Evolutionary conservation across 2,888 invertebrate species (phyloP), one percentile per base, ranked within the genome.

Genomic region (Scelioninae gen. 1): DNA sequence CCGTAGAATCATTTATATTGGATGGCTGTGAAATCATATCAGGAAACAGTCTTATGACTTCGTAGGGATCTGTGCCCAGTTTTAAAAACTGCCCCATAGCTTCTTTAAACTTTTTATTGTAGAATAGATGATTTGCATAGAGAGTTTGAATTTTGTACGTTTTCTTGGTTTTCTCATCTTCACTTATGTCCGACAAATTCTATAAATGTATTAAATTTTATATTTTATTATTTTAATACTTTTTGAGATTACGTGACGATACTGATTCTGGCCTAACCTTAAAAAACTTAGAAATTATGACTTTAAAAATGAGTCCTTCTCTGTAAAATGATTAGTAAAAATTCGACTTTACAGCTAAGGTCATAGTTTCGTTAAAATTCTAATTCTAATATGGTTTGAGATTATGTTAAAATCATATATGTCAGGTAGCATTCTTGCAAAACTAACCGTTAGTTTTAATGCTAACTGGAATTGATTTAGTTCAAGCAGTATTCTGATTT

Each of bases 401-500:
- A n/a, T n/a, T n/a, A n/a, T n/a, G n/a, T n/a, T n/a, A n/a, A n/a
- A n/a, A n/a, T n/a, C n/a, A n/a, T n/a, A n/a, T n/a, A n/a, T n/a
- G n/a, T n/a, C n/a, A n/a, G n/a, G n/a, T n/a, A n/a, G n/a, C n/a
- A n/a, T 23, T 23, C 4, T 23, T 23, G 1, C 4, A 23, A n/a
- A 23, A 94, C 95, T 93, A 93, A 98, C 98, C 71, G 97, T 97
- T 84, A 81, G 16, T 65, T 75, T 81, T 23, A 98, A 94, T 1
- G 99, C 99, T 74, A 99, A 93, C 91, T 98, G 97, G 93, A 98
- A 99, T 90, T 98, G 97, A 91, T 98, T 98, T 86, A 97, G 96
- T 85, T 96, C 95, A 10, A 99, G 93, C 60, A 99, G 93, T 86
- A 95, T 95, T 88, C 96, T 94, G 38, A 98, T 95, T 93, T 99